phyloP scores from a whole-genome alignment of 2,888 invertebrate species.

The Caenorhabditis sp. region DNA sequence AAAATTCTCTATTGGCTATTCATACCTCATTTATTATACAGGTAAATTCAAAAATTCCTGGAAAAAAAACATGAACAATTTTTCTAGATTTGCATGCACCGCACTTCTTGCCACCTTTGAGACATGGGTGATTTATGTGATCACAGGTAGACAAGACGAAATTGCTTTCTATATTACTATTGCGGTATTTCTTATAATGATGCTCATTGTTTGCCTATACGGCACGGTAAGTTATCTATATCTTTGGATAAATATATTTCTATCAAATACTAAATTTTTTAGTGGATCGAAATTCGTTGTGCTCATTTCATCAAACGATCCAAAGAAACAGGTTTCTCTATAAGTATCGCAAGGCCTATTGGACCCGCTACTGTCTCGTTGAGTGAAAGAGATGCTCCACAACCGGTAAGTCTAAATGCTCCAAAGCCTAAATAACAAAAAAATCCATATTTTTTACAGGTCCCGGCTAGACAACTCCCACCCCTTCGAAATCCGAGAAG shows the following conservation, averaged over 20 bases:
- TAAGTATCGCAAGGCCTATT: constrained; percentile 61
- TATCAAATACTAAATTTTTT: too few relatives aligned
- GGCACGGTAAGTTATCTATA: constrained; percentile 18
- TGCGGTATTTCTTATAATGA: constrained; percentile 2
- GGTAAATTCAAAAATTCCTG: constrained; percentile 23
- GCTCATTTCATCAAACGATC: constrained; percentile 62
- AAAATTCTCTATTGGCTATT: constrained; percentile 51
- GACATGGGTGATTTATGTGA: constrained; percentile 15
- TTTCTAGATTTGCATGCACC: not conserved
- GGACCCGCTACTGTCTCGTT: constrained; percentile 60
- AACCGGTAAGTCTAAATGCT: not conserved
- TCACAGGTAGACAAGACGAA: not conserved
- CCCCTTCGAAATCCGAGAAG: constrained; percentile 25
- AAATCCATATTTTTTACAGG: constrained; percentile 16
- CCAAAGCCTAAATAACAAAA: not conserved
- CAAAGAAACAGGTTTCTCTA: constrained; percentile 65
- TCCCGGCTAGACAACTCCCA: constrained; percentile 19
- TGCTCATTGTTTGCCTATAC: constrained; percentile 7
- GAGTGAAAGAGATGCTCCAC: constrained; percentile 35
- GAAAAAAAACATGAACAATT: not conserved
- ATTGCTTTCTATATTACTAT: not conserved
- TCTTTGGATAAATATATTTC: too few relatives aligned
- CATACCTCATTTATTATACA: constrained; percentile 61
- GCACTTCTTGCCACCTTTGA: constrained; percentile 3
- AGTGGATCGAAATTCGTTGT: constrained; percentile 58